These are phyloP conservation scores for Cheilosia vulpina DNA, from an alignment of 2,888 invertebrate genomes.

Conservation along the genomic window DNA sequence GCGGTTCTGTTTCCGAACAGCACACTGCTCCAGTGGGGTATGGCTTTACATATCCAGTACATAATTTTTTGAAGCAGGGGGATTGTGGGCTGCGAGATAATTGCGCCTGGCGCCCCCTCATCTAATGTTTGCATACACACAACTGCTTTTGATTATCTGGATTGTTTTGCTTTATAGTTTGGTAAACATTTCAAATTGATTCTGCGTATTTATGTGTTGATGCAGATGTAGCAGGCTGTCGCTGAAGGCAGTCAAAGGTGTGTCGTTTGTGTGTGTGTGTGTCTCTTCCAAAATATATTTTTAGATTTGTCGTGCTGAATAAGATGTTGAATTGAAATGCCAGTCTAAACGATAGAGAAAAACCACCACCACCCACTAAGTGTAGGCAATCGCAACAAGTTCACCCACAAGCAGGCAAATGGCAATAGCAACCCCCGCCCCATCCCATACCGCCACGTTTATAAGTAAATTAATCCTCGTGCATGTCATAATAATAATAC, in stretches of 20 bases:
- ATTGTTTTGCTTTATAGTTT: no score
- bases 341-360: slow-evolving; percentile 23
- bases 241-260: not conserved
- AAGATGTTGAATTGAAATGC: slow-evolving; percentile 22
- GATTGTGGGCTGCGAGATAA: slow-evolving; percentile 63
- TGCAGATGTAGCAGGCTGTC: not conserved
- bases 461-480: slow-evolving; percentile 63
- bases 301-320: slow-evolving; percentile 35
- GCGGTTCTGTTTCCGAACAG: slow-evolving; percentile 36
- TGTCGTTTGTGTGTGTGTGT: slow-evolving; percentile 1
- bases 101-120: slow-evolving; percentile 67
- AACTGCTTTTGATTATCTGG: no score
- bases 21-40: slow-evolving; percentile 81
- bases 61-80: slow-evolving; percentile 80
- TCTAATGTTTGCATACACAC: not conserved
- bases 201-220: slow-evolving; percentile 4
- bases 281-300: not conserved
- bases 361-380: not conserved
- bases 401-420: slow-evolving; percentile 26
- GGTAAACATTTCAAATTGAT: not conserved
- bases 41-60: slow-evolving; percentile 84
- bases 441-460: slow-evolving; percentile 14
- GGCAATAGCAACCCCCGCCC: not conserved
- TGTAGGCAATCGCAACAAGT: slow-evolving; percentile 62
- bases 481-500: slow-evolving; percentile 37